Evolutionary conservation across 2,888 invertebrate species (phyloP).

Genomic region (Taenaris catops): DNA sequence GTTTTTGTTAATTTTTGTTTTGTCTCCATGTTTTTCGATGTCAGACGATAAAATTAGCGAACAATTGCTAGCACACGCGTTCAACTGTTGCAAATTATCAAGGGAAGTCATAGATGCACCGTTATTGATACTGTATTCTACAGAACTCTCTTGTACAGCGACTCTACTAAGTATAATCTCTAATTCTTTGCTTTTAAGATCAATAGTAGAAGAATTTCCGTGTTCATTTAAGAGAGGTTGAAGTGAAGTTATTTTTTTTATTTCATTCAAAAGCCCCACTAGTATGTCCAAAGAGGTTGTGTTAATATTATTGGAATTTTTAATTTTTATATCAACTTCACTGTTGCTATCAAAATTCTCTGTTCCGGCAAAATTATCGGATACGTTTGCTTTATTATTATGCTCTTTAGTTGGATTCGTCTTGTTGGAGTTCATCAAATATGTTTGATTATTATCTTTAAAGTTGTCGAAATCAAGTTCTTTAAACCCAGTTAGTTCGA

Average conservation of each 20-base stretch:
- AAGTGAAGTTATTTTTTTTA: conserved; percentile 56
- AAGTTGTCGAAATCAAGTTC: too few species aligned
- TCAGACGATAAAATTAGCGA: conserved; percentile 36
- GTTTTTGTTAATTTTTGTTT: conserved; percentile 3
- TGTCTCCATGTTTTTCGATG: conserved; percentile 19
- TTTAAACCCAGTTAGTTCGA: too few species aligned
- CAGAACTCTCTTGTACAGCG: conserved; percentile 27
- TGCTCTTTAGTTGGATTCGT: too few species aligned
- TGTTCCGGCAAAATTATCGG: too few species aligned
- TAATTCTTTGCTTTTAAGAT: conserved; percentile 28
- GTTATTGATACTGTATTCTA: conserved; percentile 29
- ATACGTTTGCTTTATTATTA: too few species aligned
- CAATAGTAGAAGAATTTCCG: conserved; percentile 14
- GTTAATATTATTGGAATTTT: conserved; percentile 32
- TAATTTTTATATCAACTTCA: background rate
- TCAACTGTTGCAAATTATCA: conserved; percentile 39
- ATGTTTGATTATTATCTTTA: too few species aligned
- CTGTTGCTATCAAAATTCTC: background rate
- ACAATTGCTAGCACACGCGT: conserved; percentile 39
- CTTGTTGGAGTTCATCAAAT: too few species aligned
- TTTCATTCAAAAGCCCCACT: conserved; percentile 61
- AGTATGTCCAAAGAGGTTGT: conserved; percentile 60
- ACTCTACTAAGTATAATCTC: conserved; percentile 37
- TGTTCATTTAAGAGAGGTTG: conserved; percentile 37
- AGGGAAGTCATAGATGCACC: conserved; percentile 41